Percentiles rank a stretch among this genome's conserved stretches.
Conservation (phyloP, 2,888 invertebrate species). For the Notocelia uddmanniana region DNA sequence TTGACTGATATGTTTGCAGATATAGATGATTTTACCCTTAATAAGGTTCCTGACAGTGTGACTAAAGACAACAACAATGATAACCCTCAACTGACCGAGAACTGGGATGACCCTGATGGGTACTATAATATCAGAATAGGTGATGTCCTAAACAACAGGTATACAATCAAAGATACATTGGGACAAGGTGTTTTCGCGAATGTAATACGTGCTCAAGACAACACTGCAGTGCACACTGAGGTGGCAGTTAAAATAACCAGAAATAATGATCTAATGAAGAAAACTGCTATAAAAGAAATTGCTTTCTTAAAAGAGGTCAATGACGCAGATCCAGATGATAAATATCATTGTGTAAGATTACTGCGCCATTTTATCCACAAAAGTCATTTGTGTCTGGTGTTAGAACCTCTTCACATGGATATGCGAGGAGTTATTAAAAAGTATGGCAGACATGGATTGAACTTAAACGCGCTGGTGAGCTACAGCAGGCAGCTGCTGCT, state of each 20-base stretch:
- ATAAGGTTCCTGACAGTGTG: conserved; percentile 68
- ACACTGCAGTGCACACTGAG: conserved; percentile 92
- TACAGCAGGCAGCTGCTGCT: conserved; percentile 98
- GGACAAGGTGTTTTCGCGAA: conserved; percentile 99
- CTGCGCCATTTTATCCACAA: conserved; percentile 98
- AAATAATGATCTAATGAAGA: conserved; percentile 99
- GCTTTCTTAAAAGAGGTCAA: conserved; percentile 96
- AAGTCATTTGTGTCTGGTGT: conserved; percentile 98
- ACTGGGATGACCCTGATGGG: conserved; percentile 99
- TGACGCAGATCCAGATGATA: conserved; percentile 97
- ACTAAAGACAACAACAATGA: conserved; percentile 74
- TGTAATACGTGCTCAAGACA: conserved; percentile 97
- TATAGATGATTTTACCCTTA: conserved; percentile 93
- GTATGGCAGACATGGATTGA: conserved; percentile 97
- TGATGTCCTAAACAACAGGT: conserved; percentile 92
- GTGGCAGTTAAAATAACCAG: conserved; percentile 99
- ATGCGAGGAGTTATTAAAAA: conserved; percentile 96
- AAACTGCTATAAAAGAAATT: conserved; percentile 98
- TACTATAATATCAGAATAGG: conserved; percentile 98
- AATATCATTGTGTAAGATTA: conserved; percentile 95
- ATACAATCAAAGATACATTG: conserved; percentile 97
- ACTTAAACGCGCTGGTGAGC: conserved; percentile 97
- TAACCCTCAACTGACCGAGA: conserved; percentile 97
- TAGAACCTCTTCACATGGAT: conserved; percentile 98
- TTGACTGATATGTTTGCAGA: conserved; percentile 97